phyloP scores from a whole-genome alignment of 2,797 vertebrate species.

The Champsocephalus gunnari region DNA sequence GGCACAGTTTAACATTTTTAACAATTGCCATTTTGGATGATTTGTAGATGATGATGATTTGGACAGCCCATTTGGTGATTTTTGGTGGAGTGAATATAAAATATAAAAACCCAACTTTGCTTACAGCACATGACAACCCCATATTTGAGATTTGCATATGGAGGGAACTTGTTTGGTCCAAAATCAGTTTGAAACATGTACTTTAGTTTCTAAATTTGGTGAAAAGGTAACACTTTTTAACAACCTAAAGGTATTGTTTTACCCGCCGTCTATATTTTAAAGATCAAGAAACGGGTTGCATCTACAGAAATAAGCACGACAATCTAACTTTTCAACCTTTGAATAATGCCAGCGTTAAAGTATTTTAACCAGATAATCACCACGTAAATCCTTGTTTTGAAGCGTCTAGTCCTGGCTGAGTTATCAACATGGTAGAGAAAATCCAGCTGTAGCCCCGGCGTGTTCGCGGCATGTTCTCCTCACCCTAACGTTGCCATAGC shows the following conservation, averaged over 20 bases:
- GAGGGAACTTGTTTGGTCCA: background rate
- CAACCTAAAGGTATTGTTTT: background rate
- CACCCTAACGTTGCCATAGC: constrained; percentile 58
- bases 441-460: constrained; percentile 28
- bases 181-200: background rate
- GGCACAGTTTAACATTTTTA: background rate
- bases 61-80: background rate
- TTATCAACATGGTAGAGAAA: constrained; percentile 30
- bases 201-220: background rate
- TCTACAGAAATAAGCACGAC: background rate
- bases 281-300: background rate
- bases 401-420: constrained; percentile 10
- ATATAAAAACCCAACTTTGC: background rate
- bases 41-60: no score
- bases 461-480: constrained; percentile 36
- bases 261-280: background rate
- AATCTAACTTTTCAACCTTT: background rate
- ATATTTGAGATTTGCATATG: background rate
- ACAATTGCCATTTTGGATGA: background rate
- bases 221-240: background rate
- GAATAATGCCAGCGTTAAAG: background rate
- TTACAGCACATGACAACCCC: background rate
- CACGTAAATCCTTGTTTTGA: background rate
- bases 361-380: background rate
- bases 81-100: background rate